phyloP scores from a whole-genome alignment of 2,888 invertebrate species.

The Drosophila stalkeri region DNA sequence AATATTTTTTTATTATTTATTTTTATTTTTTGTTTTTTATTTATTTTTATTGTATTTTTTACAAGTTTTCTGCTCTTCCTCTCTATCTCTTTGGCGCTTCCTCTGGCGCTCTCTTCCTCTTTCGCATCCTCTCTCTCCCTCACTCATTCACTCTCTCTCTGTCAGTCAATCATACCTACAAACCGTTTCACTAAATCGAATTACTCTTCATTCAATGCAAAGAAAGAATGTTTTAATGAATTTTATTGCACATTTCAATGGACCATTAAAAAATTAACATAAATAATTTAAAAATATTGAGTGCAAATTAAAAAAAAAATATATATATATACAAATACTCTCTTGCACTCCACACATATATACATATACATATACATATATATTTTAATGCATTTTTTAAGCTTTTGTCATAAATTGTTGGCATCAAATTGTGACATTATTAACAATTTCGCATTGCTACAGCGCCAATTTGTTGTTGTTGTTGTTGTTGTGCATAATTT shows the following conservation, averaged over 20 bases:
- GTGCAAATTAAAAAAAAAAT: constrained; percentile 33
- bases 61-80: no score
- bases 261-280: constrained; percentile 69
- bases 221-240: constrained; percentile 15
- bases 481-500: constrained; percentile 55
- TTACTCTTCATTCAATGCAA: neutral
- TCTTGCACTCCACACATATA: neutral
- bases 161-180: neutral
- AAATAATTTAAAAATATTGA: constrained; percentile 68
- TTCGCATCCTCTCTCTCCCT: no score
- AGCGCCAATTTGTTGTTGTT: constrained; percentile 34
- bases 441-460: constrained; percentile 65
- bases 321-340: constrained; percentile 5
- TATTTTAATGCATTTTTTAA: constrained; percentile 58
- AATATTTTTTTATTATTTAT: no score
- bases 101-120: no score
- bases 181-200: neutral
- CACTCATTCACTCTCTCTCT: no score
- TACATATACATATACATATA: neutral
- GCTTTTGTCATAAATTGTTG: constrained; percentile 68
- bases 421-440: constrained; percentile 62
- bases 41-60: no score
- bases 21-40: no score
- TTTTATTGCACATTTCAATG: constrained; percentile 28
- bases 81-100: no score